Conservation (phyloP, 2,888 invertebrate species). For the Microctonus hyperodae region DNA sequence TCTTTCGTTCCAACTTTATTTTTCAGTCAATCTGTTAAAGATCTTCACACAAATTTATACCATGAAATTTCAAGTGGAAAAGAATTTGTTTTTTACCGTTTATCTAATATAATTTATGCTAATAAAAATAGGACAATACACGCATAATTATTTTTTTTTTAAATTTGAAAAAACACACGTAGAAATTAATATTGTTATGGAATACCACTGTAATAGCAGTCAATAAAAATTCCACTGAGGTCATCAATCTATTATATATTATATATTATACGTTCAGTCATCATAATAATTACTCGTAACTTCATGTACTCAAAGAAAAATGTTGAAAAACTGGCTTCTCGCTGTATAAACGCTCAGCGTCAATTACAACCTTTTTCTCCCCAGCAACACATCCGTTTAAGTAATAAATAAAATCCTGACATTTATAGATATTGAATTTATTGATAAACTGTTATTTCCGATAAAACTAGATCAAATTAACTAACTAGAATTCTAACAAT, state of each 20-base stretch:
- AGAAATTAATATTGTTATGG: background rate
- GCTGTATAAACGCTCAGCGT: background rate
- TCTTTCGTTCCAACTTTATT: background rate
- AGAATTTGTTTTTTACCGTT: background rate
- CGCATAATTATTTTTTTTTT: no score
- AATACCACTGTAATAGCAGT: background rate
- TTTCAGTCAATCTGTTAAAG: background rate
- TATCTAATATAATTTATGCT: background rate
- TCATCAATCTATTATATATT: background rate
- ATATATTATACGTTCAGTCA: no score
- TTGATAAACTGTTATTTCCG: no score
- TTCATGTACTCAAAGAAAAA: background rate
- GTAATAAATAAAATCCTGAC: background rate
- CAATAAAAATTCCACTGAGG: background rate
- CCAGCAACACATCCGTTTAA: background rate
- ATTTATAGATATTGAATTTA: no score
- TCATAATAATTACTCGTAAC: background rate
- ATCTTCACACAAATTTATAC: no score
- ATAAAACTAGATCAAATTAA: no score
- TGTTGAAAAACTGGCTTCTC: background rate
- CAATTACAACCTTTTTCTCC: background rate
- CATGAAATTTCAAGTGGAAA: background rate
- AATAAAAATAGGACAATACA: background rate
- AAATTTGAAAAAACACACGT: background rate
- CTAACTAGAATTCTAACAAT: no score